phyloP scores from a whole-genome alignment of 2,797 vertebrate genomes.

The Euthynnus affinis region DNA sequence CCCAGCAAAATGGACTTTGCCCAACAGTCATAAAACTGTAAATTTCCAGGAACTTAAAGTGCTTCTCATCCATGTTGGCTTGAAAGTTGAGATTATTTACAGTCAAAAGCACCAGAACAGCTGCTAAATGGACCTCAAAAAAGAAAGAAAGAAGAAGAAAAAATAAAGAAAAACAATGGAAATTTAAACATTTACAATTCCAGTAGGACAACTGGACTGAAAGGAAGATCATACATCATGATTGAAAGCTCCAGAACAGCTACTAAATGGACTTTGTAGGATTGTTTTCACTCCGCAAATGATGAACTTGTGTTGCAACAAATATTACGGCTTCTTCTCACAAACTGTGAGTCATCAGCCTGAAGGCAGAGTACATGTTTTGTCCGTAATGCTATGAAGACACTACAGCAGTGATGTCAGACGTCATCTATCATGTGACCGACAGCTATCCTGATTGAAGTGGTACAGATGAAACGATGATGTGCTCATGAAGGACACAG shows the following conservation, averaged over 20 bases:
- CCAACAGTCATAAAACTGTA: background rate
- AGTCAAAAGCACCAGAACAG: too few species aligned
- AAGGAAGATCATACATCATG: too few species aligned
- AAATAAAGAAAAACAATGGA: too few species aligned
- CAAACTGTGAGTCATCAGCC: background rate
- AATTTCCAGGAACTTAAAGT: too few species aligned
- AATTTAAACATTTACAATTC: too few species aligned
- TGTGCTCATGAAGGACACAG: slow-evolving; percentile 56
- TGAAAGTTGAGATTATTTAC: too few species aligned
- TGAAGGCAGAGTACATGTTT: background rate
- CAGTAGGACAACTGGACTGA: too few species aligned
- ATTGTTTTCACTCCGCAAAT: background rate
- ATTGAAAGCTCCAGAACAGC: too few species aligned
- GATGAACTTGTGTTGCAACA: background rate
- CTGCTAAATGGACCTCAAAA: background rate
- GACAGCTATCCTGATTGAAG: slow-evolving; percentile 61
- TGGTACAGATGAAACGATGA: slow-evolving; percentile 36
- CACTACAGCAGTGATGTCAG: slow-evolving; percentile 36
- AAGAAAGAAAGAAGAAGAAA: too few species aligned
- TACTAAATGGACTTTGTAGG: background rate
- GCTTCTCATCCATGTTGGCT: too few species aligned
- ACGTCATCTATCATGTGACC: slow-evolving; percentile 37
- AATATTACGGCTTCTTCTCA: background rate
- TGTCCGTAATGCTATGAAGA: slow-evolving; percentile 30
- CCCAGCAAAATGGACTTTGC: background rate